These are phyloP conservation scores for Sakesphorus luctuosus DNA, from an alignment of 2,113 vertebrate species.

Conservation along the genomic window DNA sequence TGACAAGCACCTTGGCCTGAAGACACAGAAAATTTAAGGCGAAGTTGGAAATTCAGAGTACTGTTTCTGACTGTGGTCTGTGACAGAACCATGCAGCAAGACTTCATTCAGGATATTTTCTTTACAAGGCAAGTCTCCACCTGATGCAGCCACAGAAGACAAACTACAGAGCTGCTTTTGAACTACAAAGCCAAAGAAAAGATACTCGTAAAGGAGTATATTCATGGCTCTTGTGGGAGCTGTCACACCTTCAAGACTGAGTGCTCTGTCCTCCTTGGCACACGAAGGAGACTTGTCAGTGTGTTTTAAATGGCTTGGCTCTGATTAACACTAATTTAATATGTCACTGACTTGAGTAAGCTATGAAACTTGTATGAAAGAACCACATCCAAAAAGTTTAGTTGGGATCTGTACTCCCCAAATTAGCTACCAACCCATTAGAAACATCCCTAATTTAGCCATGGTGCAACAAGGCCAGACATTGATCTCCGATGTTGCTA, in stretches of 20 bases:
- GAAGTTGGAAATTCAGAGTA: accelerated
- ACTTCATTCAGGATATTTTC: neutral
- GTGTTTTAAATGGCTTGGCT: neutral
- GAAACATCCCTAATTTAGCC: neutral
- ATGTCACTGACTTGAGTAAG: neutral
- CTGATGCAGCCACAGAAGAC: neutral
- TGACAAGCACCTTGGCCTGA: neutral
- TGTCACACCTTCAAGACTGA: neutral
- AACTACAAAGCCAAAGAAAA: neutral
- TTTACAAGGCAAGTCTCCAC: neutral
- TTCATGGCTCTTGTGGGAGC: neutral
- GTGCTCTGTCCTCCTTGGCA: neutral
- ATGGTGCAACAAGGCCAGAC: neutral
- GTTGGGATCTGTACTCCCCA: neutral
- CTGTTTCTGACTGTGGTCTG: neutral
- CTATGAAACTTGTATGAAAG: neutral
- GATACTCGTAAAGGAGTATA: neutral
- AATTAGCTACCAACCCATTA: neutral
- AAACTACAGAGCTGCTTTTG: neutral
- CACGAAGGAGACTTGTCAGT: neutral
- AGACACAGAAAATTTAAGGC: neutral
- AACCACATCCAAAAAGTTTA: neutral
- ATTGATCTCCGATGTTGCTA: neutral
- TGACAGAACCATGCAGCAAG: neutral
- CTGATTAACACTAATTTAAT: neutral